Evolutionary conservation across 2,797 vertebrate species (phyloP).

Genomic region (Linurgus olivaceus): DNA sequence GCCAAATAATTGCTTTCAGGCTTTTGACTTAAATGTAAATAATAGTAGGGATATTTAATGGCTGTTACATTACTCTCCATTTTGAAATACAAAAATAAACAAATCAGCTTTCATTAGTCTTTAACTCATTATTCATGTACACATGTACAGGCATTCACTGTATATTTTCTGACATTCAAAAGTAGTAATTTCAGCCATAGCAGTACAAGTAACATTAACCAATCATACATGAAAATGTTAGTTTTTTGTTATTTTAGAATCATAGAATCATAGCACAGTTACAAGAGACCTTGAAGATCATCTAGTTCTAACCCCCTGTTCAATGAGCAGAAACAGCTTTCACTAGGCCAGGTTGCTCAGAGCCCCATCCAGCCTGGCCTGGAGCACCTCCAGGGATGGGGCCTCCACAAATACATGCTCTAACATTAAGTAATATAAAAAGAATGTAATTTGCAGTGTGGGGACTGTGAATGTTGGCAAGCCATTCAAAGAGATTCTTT

Average conservation of each 20-base stretch:
- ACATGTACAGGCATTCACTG: background rate
- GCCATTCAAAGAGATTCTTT: background rate
- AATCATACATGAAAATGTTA: background rate
- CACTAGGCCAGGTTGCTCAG: background rate
- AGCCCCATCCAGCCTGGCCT: background rate
- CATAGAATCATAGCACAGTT: background rate
- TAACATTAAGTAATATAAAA: background rate
- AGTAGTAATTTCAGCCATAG: background rate
- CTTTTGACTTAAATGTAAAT: background rate
- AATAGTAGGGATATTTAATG: background rate
- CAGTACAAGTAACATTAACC: background rate
- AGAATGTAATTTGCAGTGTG: background rate
- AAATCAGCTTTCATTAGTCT: background rate
- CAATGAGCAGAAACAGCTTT: background rate
- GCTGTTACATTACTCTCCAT: background rate
- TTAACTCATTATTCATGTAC: background rate
- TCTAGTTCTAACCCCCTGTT: background rate
- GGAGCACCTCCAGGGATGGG: background rate
- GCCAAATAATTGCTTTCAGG: background rate
- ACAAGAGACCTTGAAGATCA: background rate
- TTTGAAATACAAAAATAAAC: background rate
- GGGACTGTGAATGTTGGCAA: background rate
- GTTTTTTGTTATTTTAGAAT: background rate
- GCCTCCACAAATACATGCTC: background rate
- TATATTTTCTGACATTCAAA: background rate